phyloP scores from a whole-genome alignment of 2,888 invertebrate species.

The Chymomyza fuscimana region DNA sequence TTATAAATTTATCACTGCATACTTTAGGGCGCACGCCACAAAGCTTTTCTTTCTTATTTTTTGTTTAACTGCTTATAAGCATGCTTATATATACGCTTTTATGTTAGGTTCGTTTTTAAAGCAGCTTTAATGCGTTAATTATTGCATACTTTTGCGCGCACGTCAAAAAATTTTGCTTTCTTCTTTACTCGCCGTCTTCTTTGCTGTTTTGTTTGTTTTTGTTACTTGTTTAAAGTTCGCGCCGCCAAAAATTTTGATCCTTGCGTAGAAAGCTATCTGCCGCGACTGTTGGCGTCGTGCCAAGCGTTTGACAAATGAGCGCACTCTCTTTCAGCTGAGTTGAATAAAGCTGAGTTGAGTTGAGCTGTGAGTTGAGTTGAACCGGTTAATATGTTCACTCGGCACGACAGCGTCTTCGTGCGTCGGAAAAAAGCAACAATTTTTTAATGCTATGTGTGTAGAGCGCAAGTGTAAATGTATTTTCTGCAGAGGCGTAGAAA shows the following conservation, averaged over 20 bases:
- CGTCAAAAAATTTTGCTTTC: constrained; percentile 14
- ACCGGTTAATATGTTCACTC: not conserved
- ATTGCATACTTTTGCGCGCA: constrained; percentile 37
- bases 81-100: too few species aligned
- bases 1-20: constrained; percentile 39
- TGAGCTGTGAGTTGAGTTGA: not conserved
- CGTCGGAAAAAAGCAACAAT: constrained; percentile 56
- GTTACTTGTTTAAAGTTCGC: constrained; percentile 7
- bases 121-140: not conserved
- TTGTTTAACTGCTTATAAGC: not conserved
- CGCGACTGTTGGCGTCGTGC: constrained; percentile 58
- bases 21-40: constrained; percentile 14
- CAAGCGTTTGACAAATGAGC: not conserved
- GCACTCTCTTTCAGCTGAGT: not conserved
- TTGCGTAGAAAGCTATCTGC: constrained; percentile 64
- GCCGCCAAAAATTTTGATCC: constrained; percentile 53
- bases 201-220: not conserved
- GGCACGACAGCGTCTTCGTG: not conserved
- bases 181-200: constrained; percentile 8
- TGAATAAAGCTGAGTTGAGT: not conserved
- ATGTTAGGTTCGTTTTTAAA: not conserved
- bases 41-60: not conserved
- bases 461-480: not conserved
- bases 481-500: not conserved
- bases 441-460: constrained; percentile 19